A percentile compares a stretch with the other conserved stretches of the same genome.
phyloP scores from a whole-genome alignment of 1,140 invertebrate species.

The Drosophila lacteicornis region DNA sequence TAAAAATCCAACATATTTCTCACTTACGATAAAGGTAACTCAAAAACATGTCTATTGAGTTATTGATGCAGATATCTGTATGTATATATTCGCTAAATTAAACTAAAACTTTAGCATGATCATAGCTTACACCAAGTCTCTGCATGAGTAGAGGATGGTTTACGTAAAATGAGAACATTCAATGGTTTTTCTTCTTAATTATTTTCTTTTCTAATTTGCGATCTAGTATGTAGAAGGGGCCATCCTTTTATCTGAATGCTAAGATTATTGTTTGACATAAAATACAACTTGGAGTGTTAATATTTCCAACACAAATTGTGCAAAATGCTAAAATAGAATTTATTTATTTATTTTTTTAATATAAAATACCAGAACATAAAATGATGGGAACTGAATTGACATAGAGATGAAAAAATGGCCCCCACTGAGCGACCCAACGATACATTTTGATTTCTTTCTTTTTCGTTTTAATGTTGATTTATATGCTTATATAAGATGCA shows the following conservation, averaged over 20 bases:
- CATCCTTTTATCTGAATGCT: neutral
- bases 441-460: constrained; percentile 6
- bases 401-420: constrained; percentile 5
- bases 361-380: too few relatives aligned
- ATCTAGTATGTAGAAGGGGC: neutral
- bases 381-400: neutral
- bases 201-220: neutral
- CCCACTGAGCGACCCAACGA: neutral
- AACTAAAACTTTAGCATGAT: constrained; percentile 10
- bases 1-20: constrained; percentile 22
- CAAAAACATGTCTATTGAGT: constrained; percentile 20
- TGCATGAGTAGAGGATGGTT: constrained; percentile 12
- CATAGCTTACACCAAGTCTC: constrained; percentile 1
- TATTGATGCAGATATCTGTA: constrained; percentile 10
- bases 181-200: neutral
- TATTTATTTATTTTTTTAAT: neutral
- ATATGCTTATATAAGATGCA: constrained; percentile 16
- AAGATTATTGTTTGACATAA: neutral
- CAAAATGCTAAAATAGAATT: too few relatives aligned
- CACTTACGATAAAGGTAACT: constrained; percentile 18
- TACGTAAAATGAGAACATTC: constrained; percentile 7
- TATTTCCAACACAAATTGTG: neutral
- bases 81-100: constrained; percentile 9
- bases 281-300: neutral
- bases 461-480: neutral